Base-by-base conservation (phyloP, 2,888 invertebrate species). In the Dorcus parallelipipedus region DNA sequence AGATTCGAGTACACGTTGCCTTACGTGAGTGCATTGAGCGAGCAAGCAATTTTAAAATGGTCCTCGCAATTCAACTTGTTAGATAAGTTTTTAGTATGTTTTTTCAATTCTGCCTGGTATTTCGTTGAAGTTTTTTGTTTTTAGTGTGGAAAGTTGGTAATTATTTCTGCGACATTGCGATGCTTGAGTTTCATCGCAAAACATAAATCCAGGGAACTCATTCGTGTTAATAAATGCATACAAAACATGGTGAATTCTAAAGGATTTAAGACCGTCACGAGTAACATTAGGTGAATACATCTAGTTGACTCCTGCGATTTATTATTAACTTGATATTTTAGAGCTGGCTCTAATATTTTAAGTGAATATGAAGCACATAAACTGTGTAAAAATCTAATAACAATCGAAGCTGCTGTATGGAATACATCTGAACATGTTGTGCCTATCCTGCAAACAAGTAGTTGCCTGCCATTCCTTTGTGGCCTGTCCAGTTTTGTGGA, bases 21-120 rank as follows among this genome's bases (percentile, higher is more conserved):
- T 41, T 66, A 64, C 53, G 33, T 67, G 9, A 58, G 63, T 43
- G 43, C 65, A 23, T 23, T 71, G 10, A 50, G 75, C 60, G 77
- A 81, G 61, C 50, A 26, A 14, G 81, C 81, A 1, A 66, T 78
- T 1, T 72, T 76, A 54, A 83, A 83, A 72, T 83, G 83, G 82
- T 66, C 78, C 38, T 70, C 71, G 6, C 83, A 82, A 67, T 64
- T 80, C 40, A 71, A 75, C 47, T 66, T 68, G 42, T 68, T 76
- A 38, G 76, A 78, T 9, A 69, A 65, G n/a, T 82, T 78, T 63
- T 79, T 79, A 10, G 80, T 67, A 60, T 49, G 52, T 23, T 54
- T 48, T n/a, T 3, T 7, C 26, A 33, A 33, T 1, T 33, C 1
- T 5, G 26, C 26, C 49, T 2, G 2, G 9, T 38, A 17, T 50